Evolutionary conservation across 2,888 invertebrate species (phyloP), one percentile per base, ranked within the genome.

Genomic region (Syrista parreyssii): DNA sequence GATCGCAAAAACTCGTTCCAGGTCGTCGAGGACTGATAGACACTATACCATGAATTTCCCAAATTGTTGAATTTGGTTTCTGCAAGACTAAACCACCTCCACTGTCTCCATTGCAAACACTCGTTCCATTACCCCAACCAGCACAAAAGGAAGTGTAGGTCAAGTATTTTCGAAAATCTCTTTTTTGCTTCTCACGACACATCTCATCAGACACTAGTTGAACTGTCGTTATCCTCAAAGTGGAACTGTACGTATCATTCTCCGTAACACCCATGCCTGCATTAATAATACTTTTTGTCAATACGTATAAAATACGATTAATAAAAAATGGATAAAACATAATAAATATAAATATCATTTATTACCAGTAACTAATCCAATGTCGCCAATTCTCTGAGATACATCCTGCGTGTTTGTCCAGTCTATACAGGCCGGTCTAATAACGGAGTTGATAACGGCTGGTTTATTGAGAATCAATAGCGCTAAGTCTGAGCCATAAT

Each of bases 91-190:
- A 89, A 31, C 95, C 95, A 30, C 94, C 94, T 0, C 94, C 94
- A 80, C 94, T 94, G 84, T 94, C 94, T 0, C 95, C 94, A 85
- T 94, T 94, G 72, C 94, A 93, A 33, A 94, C 94, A 69, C 93
- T 93, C 12, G 92, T 92, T 23, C 92, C 92, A 78, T 94, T 94
- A 73, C 92, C 92, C 90, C 93, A 94, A 75, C 94, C 94, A 76
- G 94, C 95, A 85, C 95, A 95, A 84, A 95, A 94, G 2, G 94
- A 93, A 75, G 94, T 94, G 82, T 93, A 93, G 76, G 94, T 93
- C 23, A 95, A 85, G 75, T 94, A 92, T 79, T 92, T 92, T 30
- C 88, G 86, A 86, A 95, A 94, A 68, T 94, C 91, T 4, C 88
- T 86, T 0, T 91, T 91, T 74, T 93, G 92, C 76, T 92, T 92